Base-by-base conservation (phyloP, 2,113 vertebrate species). In the Tenrec ecaudatus region DNA sequence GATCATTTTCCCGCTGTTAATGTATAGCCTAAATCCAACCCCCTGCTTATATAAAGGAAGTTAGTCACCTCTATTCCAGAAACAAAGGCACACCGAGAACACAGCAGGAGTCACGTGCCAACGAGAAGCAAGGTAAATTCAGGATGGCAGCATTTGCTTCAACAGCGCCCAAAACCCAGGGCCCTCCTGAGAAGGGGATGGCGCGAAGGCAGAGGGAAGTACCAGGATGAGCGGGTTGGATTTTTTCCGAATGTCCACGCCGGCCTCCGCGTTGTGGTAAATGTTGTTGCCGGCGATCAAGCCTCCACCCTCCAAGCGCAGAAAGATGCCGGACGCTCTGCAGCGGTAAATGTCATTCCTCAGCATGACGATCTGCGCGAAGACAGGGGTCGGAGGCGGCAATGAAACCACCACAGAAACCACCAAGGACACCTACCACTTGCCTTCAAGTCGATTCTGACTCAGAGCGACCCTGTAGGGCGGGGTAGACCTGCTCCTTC, bases 231-330 rank as follows among this genome's bases (percentile, higher is more conserved):
- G 98, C 10, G 98, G 98, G 91, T 98, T 98, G 64, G 99, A 98
- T 94, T 98, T 98, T 85, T 99, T 99, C 79, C 98, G 96, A 91
- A 99, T 99, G 97, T 99, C 99, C 82, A 99, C 97, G 0, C 99
- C 98, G 0, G 99, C 99, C 97, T 99, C 98, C 0, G 98, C 98
- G 0, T 99, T 99, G 0, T 98, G 99, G 96, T 98, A 98, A 92
- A 98, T 99, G 90, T 98, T 98, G 97, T 99, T 99, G 93, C 98
- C 99, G 0, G 98, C 99, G 1, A 99, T 98, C 95, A 99, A 98
- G 83, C 99, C 98, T 91, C 98, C 98, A 16, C 98, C 98, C 0
- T 98, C 98, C 77, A 99, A 98, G n/a, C 98, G 98, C 60, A 99
- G 97, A 96, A 99, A 99, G 90, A 99, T 98, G 66, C 99, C 98